phyloP scores from a whole-genome alignment of 2,888 invertebrate genomes.

The Capitulum mitella region DNA sequence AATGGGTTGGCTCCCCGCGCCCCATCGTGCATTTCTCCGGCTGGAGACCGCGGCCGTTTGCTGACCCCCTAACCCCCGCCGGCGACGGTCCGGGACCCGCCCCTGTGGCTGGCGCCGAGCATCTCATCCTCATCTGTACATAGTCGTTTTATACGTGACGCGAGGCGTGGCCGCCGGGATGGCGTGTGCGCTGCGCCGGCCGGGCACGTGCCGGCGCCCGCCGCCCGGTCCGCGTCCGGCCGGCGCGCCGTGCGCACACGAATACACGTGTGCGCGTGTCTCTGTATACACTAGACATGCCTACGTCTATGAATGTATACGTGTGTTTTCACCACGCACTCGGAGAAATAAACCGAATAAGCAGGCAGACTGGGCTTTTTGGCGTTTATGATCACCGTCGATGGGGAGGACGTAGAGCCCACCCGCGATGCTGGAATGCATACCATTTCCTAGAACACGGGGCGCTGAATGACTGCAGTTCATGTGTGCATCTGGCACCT shows the following conservation, averaged over 20 bases:
- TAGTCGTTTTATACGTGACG: conserved; percentile 18
- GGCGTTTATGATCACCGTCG: neutral
- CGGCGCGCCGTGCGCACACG: neutral
- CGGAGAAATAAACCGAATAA: neutral
- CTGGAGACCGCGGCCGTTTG: too few species aligned
- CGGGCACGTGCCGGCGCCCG: neutral
- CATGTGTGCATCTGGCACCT: too few species aligned
- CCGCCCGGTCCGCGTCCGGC: neutral
- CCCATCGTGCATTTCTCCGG: too few species aligned
- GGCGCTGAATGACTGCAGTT: too few species aligned
- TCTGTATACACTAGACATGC: neutral
- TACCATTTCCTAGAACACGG: too few species aligned
- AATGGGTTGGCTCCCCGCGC: too few species aligned
- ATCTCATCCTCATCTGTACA: conserved; percentile 15
- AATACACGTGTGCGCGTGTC: neutral
- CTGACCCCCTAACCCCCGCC: too few species aligned
- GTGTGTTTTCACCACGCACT: conserved; percentile 5
- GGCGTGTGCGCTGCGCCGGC: too few species aligned
- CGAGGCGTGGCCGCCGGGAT: neutral
- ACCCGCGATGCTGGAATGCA: neutral
- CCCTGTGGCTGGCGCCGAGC: too few species aligned
- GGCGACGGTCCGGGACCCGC: too few species aligned
- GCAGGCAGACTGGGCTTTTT: neutral
- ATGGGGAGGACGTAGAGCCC: neutral
- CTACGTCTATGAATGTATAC: neutral